Evolutionary conservation across 2,888 invertebrate genomes (phyloP), one percentile per base, ranked within the genome.

Genomic region (Plebejus melissa): DNA sequence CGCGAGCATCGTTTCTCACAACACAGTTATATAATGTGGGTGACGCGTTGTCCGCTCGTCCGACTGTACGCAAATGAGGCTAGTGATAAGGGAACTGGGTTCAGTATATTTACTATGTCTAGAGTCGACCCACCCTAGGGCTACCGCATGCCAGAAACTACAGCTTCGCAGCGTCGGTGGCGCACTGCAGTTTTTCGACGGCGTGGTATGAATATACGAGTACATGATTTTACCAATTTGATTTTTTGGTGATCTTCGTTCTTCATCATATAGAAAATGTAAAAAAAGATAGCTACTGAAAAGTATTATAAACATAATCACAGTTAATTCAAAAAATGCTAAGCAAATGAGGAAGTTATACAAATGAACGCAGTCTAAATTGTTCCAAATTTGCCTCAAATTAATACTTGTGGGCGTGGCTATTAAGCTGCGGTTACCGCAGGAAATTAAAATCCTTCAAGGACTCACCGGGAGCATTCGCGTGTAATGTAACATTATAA

Each of bases 41-140:
- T 71, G 46, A 71, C 71, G 71, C 46, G 71, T 22, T 13, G 46
- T 13, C 71, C 71, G 71, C 22, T 46, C 41, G 71, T 46, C 71
- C 46, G 71, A 71, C 72, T 50, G 2, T 72, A 54, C 72, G 28
- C 6, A 54, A 72, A 72, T 54, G 50, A 54, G 72, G 72, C 54
- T 28, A 54, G 28, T 32, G 54, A 72, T 72, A 72, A 50, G 72
- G 71, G 71, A 41, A 71, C 46, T 50, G 46, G 50, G 72, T 54
- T 50, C 72, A 50, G 46, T 41, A 41, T 70, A 70, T 72, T 50
- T 28, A 72, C 54, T 46, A 72, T 72, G 28, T 72, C 71, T 71
- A 46, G 28, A 41, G 54, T 5, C 32, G 50, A 16, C 32, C 7
- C 32, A 54, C 11, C 13, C 28, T 50, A 72, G 72, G 72, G 72